Base-by-base conservation (phyloP, 2,113 vertebrate species). In the Chrysochloris asiatica region DNA sequence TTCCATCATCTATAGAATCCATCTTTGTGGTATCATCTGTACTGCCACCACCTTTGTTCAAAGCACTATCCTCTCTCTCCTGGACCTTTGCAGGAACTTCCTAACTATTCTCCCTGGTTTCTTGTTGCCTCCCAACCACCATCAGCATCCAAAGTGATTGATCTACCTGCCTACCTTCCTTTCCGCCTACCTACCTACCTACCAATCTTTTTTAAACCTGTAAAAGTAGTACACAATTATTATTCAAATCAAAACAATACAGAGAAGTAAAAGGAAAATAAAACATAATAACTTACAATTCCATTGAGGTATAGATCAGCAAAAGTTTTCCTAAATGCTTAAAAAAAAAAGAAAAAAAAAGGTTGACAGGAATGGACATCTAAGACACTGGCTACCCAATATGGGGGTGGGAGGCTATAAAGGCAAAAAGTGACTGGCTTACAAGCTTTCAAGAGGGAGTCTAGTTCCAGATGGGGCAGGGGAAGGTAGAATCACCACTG, bases 131-230 rank as follows among this genome's bases (percentile, higher is more conserved):
- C 9, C 45, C 0, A 0, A 52, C 30, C n/a, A 33, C 14, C 75
- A 83, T 4, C 12, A 52, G 22, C 56, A 59, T 50, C 69, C 59
- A 73, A 77, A 79, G 33, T 43, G 24, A 83, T 77, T 59, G 26
- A 16, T 75, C 22, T 59, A 2, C 43, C 28, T 38, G 13, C 52
- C 38, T 28, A 22, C 77, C n/a, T n/a, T n/a, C n/a, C n/a, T n/a
- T n/a, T n/a, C n/a, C n/a, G n/a, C n/a, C n/a, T 71, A 47, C 45
- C 33, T 33, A 26, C 71, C 24, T 52, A 50, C 48, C n/a, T 65
- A 17, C 30, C n/a, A 65, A 30, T 88, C n/a, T 86, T 63, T 71
- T 47, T 95, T 73, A 83, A 86, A 79, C 4, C 33, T 88, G n/a
- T 11, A 71, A 77, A 90, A 61, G 21, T n/a, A 41, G 41, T 63